Evolutionary conservation across 2,888 invertebrate species (phyloP), one percentile per base, ranked within the genome.

Genomic region (Lacanobia oleracea): DNA sequence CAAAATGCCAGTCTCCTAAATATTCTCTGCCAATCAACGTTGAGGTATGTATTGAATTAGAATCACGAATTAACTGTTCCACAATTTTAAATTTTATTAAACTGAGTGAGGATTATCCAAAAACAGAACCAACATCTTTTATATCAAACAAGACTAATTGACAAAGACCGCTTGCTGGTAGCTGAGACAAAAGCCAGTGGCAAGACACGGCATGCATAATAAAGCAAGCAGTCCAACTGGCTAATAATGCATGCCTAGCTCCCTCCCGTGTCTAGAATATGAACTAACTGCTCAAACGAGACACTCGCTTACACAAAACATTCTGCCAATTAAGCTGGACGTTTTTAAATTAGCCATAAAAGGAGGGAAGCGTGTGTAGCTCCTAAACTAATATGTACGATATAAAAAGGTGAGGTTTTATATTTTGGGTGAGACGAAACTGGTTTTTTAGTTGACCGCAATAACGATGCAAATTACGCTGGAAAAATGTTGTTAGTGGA

Each of bases 161-260:
- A 73, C 79, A 79, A 72, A 70, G 71, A 67, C 79, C 74, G 69
- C 69, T 70, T 71, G 72, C 68, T 81, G 65, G 67, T 56, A 75
- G 48, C 70, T 23, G 45, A 77, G 62, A 82, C 75, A 75, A 72
- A 77, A 78, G 51, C 71, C 72, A 27, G 67, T 72, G 51, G 37
- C 50, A 54, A 71, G 66, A 83, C 80, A 67, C 57, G 70, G 53
- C 64, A 67, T 79, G 82, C 84, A 83, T 83, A 84, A 77, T 73
- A 75, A 83, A 67, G 33, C n/a, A 37, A 65, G 51, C 51, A 59
- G 66, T 70, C 79, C 75, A 50, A 59, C 81, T 68, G 65, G 61
- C 80, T 86, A 80, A 84, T 86, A 84, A 82, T 83, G 77, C 85
- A 86, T 81, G 81, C 79, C 86, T 77, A 85, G 67, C 69, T 63